phyloP scores from a whole-genome alignment of 2,113 vertebrate species.

The Dinomys branickii region DNA sequence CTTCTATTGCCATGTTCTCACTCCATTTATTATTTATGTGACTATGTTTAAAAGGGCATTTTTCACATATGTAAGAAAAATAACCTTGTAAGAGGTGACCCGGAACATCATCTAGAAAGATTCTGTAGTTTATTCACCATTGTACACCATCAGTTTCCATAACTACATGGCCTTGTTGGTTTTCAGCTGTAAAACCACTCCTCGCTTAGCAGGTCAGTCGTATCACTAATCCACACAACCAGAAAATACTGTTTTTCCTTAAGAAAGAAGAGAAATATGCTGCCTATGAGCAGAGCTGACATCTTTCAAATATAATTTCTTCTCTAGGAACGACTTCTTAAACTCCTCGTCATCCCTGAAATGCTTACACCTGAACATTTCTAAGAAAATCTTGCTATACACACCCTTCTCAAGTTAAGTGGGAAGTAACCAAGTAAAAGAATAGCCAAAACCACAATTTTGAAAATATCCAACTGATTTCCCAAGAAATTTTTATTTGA shows the following conservation, averaged over 20 bases:
- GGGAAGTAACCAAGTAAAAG: neutral
- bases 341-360: neutral
- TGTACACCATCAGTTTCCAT: neutral
- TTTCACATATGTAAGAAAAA: neutral
- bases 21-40: neutral
- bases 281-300: neutral
- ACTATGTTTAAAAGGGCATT: neutral
- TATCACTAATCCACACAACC: neutral
- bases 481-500: neutral
- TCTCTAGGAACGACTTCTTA: neutral
- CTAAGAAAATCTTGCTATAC: neutral
- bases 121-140: neutral
- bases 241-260: neutral
- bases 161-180: neutral
- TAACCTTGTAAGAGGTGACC: neutral
- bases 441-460: neutral
- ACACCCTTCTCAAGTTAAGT: neutral
- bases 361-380: neutral
- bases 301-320: neutral
- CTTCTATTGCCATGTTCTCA: neutral
- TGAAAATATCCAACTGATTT: neutral
- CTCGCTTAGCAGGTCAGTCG: neutral
- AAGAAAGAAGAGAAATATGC: neutral
- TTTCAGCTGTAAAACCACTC: neutral
- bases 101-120: neutral